A percentile compares a stretch with the other conserved stretches of the same genome.
Evolutionary conservation across 2,797 vertebrate genomes (phyloP).

Genomic region (Macropus fuliginosus): DNA sequence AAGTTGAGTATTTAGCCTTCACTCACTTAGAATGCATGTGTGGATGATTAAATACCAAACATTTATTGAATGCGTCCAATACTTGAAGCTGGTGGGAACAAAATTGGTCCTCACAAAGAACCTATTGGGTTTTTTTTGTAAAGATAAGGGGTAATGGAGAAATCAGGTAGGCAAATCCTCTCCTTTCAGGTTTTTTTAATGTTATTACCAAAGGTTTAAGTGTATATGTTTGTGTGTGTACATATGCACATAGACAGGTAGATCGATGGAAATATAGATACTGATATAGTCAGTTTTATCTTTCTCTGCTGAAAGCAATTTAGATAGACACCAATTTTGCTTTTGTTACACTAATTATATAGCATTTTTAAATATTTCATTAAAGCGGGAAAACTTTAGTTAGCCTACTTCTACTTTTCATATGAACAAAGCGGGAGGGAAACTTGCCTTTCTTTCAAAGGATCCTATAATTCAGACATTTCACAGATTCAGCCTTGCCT

Average conservation of each 20-base stretch:
- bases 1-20: neutral
- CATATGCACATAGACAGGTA: neutral
- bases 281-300: neutral
- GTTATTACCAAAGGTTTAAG: neutral
- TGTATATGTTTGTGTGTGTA: neutral
- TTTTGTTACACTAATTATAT: neutral
- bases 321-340: neutral
- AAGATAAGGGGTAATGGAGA: neutral
- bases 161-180: neutral
- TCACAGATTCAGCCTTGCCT: neutral
- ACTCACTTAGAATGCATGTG: neutral
- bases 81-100: neutral
- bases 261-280: neutral
- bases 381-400: neutral
- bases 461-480: neutral
- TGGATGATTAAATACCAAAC: neutral
- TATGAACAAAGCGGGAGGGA: neutral
- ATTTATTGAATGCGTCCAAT: neutral
- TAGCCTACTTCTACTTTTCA: neutral
- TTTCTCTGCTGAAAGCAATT: neutral
- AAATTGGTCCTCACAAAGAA: neutral
- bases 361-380: neutral
- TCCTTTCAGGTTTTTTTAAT: neutral
- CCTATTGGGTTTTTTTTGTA: neutral
- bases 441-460: neutral